Evolutionary conservation across 2,888 invertebrate species (phyloP), one percentile per base, ranked within the genome.

Genomic region (Chymomyza caudatula): DNA sequence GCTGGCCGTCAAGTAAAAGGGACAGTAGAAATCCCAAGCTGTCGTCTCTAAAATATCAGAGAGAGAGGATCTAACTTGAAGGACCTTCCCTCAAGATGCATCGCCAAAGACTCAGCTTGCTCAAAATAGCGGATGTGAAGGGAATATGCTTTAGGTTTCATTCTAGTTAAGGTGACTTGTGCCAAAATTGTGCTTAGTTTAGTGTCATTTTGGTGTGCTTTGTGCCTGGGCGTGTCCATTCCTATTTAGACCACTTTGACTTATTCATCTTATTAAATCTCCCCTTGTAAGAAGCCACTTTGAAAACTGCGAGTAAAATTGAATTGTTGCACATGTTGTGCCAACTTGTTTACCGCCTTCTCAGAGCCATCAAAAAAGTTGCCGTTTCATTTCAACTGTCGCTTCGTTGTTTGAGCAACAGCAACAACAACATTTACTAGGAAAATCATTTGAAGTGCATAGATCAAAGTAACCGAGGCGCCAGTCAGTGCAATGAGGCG

Each of bases 401-500:
- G 85, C 82, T 71, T 53, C 79, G 77, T 73, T 85, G 83, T 81
- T 78, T 81, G 85, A 79, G 85, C 80, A 81, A 82, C 79, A 66
- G 68, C 67, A 79, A 66, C 75, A 75, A 67, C 67, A 73, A 67
- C 55, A 81, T 57, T 61, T 44, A 22, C 54, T 51, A 43, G 69
- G 68, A 68, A 78, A 74, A 70, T 72, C 77, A 85, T 82, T 82
- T 85, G 85, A 81, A 85, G 85, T 85, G 77, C 85, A 75, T 69
- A 82, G 81, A 81, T 85, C 85, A 81, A 81, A 81, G 81, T 79
- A 71, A 77, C 83, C 77, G 77, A 79, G 79, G 78, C 81, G 84
- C 79, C 81, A 73, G 19, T 20, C 19, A 20, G 51, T 51, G 17
- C 19, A 51, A 20, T 4, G 6, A 47, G 44, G 44, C 15, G 44